These are phyloP conservation scores for Eulemur rubriventer DNA, from an alignment of 2,797 vertebrate species.

Conservation along the genomic window DNA sequence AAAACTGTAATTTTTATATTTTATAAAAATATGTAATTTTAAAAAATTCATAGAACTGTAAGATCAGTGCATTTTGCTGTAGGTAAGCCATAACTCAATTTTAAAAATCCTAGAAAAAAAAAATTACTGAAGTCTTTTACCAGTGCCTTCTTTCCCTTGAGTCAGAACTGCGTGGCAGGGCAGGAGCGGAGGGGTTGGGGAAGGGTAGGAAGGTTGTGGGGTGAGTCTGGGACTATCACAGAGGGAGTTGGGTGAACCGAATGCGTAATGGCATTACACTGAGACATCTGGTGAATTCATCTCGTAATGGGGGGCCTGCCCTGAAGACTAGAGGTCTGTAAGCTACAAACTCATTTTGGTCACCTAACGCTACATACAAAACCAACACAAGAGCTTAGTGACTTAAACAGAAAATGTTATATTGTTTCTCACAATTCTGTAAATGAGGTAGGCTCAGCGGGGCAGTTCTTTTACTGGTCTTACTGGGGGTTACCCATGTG, in stretches of 20 bases:
- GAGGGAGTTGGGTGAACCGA: not conserved
- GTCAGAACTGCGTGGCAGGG: not conserved
- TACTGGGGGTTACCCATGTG: not conserved
- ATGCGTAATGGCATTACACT: not conserved
- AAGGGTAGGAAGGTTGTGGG: not conserved
- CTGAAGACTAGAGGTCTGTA: not conserved
- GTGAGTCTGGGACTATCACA: slow-evolving; percentile 17
- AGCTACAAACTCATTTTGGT: not conserved
- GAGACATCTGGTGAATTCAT: slow-evolving; percentile 9
- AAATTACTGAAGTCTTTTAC: not conserved
- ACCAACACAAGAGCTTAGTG: not conserved
- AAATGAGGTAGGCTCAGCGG: not conserved
- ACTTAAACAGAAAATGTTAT: not conserved
- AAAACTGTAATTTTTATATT: not conserved
- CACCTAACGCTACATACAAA: not conserved
- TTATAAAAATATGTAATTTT: not conserved
- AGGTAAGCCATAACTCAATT: not conserved
- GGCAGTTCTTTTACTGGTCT: not conserved
- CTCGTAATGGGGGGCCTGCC: not conserved
- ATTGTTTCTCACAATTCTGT: not conserved
- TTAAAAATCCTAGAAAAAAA: not conserved
- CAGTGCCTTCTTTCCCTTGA: not conserved
- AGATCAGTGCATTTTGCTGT: not conserved
- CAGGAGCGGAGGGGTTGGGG: not conserved
- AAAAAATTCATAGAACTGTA: not conserved